Base-by-base conservation (phyloP, 2,113 vertebrate species). In the Chaenocephalus aceratus region DNA sequence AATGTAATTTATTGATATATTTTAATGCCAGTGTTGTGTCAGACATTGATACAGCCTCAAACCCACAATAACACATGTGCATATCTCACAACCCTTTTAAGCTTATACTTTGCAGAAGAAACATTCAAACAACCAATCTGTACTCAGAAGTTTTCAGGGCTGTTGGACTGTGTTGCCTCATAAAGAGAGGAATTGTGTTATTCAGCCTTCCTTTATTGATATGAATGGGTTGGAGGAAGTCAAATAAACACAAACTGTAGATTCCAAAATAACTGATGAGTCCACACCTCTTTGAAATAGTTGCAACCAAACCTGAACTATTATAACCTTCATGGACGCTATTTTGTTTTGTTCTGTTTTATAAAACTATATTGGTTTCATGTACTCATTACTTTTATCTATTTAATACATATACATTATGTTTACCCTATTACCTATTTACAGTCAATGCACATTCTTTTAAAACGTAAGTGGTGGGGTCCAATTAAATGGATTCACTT, bases 1-100 rank as follows among this genome's bases (percentile, higher is more conserved):
- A 77, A 82, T 83, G 75, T 15, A 5, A 74, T 69, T 59, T 74
- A 74, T 63, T 80, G 44, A 84, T 56, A 51, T 64, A n/a, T 51
- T 77, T 73, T 61, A 54, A 41, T 21, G 58, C 63, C 49, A 79
- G 75, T 59, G 49, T 11, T 63, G 49, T 85, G 79, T 53, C 61
- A 78, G 68, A 68, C 30, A 63, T 26, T 56, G 63, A 78, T 69
- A 49, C 18, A 59, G 26, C n/a, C 3, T 11, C 46, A 49, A 53
- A 36, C 45, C 44, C 54, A 80, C 54, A 16, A 21, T 36, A 54
- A 53, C 54, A 54, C 2, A 45, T 78, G 65, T 53, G 71, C 13
- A 30, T 71, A 54, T 73, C 44, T 77, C 46, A 65, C n/a, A 49
- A 62, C 5, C 36, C 5, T 63, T 73, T 70, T 49, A 61, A 56